Evolutionary conservation across 2,797 vertebrate genomes (phyloP).

Genomic region (Hirundo rustica): DNA sequence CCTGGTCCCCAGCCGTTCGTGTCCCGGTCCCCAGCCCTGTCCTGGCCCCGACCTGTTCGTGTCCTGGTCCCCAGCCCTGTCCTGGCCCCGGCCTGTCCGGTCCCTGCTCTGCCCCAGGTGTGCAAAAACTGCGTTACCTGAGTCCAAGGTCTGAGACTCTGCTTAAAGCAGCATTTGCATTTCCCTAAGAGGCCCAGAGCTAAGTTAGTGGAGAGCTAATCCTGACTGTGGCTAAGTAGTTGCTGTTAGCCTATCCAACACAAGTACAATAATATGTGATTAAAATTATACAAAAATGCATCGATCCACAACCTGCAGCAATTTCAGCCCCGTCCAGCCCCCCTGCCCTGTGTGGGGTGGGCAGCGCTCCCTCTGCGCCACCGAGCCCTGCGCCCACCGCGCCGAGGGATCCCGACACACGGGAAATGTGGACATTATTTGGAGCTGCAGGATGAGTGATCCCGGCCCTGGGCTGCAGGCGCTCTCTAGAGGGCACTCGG

Average conservation of each 20-base stretch:
- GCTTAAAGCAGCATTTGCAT: rapidly evolving
- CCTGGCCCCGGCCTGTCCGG: too few relatives aligned
- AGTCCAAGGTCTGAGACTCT: not conserved
- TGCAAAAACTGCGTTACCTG: not conserved
- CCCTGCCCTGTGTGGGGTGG: not conserved
- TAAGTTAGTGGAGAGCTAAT: rapidly evolving
- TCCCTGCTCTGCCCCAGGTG: not conserved
- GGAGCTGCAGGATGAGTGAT: not conserved
- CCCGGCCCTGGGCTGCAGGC: not conserved
- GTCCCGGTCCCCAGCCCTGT: too few relatives aligned
- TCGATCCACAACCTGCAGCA: rapidly evolving
- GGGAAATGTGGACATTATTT: not conserved
- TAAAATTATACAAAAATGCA: not conserved
- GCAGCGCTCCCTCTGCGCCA: not conserved
- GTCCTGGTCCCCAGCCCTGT: too few relatives aligned
- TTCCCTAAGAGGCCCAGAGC: not conserved
- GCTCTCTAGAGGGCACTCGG: slow-evolving; percentile 45
- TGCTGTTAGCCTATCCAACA: not conserved
- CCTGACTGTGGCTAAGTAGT: not conserved
- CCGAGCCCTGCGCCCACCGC: rapidly evolving
- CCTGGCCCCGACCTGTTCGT: too few relatives aligned
- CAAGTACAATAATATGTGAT: not conserved
- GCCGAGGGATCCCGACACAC: not conserved
- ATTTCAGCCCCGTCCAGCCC: not conserved
- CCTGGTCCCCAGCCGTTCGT: too few relatives aligned